These are phyloP conservation scores for Montipora sp. DNA, from an alignment of 64 coral and sea anemone species.

Conservation along the genomic window DNA sequence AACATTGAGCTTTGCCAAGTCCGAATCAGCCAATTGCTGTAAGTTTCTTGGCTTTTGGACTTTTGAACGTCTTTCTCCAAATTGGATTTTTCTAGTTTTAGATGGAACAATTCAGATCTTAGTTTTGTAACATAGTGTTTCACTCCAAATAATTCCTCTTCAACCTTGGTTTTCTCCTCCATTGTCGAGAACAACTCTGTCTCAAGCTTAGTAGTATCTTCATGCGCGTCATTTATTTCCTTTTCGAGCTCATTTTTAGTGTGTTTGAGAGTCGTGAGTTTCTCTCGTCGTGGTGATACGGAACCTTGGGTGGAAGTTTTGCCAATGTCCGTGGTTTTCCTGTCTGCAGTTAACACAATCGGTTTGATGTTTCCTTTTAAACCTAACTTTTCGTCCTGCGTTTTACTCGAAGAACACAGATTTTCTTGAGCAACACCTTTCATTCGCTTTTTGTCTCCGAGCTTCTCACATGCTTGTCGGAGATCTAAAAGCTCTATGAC, in stretches of 20 bases:
- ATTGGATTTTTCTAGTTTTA: conserved; percentile 88
- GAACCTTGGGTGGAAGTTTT: background rate
- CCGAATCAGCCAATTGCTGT: background rate
- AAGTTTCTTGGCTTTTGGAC: conserved; percentile 48
- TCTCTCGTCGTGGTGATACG: conserved; percentile 22
- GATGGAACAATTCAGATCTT: conserved; percentile 85
- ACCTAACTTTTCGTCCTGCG: background rate
- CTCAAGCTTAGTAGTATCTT: conserved; percentile 85
- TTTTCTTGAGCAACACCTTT: background rate
- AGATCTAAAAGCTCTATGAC: conserved; percentile 79
- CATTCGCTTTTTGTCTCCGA: background rate
- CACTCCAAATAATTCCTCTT: conserved; percentile 83
- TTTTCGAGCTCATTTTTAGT: conserved; percentile 65
- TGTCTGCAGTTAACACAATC: background rate
- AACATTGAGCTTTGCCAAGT: background rate
- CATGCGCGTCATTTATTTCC: conserved; percentile 75
- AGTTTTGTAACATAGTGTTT: conserved; percentile 83
- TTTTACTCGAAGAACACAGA: background rate
- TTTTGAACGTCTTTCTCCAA: conserved; percentile 81
- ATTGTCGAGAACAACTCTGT: conserved; percentile 90
- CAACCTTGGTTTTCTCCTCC: conserved; percentile 89
- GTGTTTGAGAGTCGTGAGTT: conserved; percentile 22
- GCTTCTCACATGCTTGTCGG: conserved; percentile 40
- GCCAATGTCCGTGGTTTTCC: background rate
- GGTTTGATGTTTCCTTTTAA: conserved; percentile 3